Evolutionary conservation across 2,888 invertebrate genomes (phyloP).

Genomic region (Tipula vernalis): DNA sequence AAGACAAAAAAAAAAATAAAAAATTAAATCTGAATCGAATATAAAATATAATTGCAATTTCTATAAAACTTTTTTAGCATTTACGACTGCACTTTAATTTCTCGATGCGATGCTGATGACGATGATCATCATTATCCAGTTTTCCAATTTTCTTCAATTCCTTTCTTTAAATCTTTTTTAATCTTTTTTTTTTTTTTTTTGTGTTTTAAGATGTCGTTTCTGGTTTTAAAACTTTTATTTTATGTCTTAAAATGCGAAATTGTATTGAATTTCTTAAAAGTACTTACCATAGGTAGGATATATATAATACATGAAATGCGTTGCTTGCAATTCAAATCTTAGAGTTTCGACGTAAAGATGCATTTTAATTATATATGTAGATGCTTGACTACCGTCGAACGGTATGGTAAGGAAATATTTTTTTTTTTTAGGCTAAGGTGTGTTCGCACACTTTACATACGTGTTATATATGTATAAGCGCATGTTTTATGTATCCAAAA

Average conservation of each 20-base stretch:
- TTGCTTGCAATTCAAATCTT: neutral
- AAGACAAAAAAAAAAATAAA: neutral
- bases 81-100: conserved; percentile 4
- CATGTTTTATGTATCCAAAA: neutral
- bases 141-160: neutral
- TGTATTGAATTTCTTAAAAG: neutral
- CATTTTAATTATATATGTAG: neutral
- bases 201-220: neutral
- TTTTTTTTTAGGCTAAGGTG: neutral
- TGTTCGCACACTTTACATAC: neutral
- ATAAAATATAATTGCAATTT: conserved; percentile 4
- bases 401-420: neutral
- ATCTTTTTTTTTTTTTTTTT: neutral
- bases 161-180: conserved; percentile 4
- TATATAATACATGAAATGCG: neutral
- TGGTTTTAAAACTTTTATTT: neutral
- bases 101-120: neutral
- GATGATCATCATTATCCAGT: neutral
- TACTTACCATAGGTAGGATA: neutral
- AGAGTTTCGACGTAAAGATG: neutral
- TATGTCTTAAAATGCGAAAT: neutral
- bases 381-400: neutral
- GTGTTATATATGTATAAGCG: neutral
- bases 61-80: neutral
- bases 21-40: neutral